A percentile compares a stretch with the other conserved stretches of the same genome.
phyloP scores from a whole-genome alignment of 2,113 vertebrate genomes.

The Tretioscincus oriximinensis region DNA sequence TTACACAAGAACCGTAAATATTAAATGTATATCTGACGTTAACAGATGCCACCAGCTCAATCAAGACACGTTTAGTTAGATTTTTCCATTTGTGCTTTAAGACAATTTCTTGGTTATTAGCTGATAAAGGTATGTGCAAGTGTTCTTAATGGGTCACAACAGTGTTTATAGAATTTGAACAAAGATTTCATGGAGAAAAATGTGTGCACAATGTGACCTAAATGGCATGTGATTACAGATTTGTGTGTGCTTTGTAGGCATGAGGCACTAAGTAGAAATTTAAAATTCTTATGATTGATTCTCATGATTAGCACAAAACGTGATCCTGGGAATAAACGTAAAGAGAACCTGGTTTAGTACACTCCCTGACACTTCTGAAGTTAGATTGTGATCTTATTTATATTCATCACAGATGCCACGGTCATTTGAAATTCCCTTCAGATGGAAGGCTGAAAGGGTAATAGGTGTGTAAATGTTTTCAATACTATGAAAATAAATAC shows the following conservation, averaged over 20 bases:
- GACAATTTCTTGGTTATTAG: neutral
- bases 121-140: neutral
- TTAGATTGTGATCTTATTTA: constrained; percentile 7
- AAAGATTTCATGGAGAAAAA: neutral
- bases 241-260: fast-evolving
- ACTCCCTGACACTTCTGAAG: neutral
- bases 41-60: fast-evolving
- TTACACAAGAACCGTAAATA: neutral
- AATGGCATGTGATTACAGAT: fast-evolving
- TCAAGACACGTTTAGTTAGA: fast-evolving
- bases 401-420: constrained; percentile 59
- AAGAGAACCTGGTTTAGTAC: neutral
- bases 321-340: neutral
- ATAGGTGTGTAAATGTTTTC: neutral
- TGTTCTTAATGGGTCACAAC: neutral
- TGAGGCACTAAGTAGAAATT: neutral
- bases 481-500: fast-evolving
- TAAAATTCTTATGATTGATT: neutral
- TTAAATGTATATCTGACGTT: fast-evolving
- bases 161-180: neutral
- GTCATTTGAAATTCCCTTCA: constrained; percentile 47
- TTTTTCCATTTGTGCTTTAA: neutral
- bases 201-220: neutral
- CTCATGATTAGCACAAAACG: fast-evolving
- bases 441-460: neutral